Evolutionary conservation across 1,140 invertebrate genomes (phyloP).

Genomic region (Dendrolimus punctatus): DNA sequence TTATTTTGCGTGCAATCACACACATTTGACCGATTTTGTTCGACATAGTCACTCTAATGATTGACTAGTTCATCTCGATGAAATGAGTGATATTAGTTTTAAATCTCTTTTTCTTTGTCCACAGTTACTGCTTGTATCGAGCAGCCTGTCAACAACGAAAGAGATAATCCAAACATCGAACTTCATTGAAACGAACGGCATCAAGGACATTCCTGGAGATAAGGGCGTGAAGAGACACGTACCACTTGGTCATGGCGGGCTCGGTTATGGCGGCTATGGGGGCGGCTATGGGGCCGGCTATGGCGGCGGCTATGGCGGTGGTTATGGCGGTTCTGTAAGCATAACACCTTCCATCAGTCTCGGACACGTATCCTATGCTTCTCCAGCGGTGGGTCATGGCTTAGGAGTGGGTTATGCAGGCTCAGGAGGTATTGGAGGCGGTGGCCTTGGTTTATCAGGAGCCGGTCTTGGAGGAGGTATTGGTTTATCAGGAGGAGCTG

Average conservation of each 20-base stretch:
- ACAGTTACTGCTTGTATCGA: slow-evolving; percentile 48
- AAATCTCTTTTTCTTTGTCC: slow-evolving; percentile 18
- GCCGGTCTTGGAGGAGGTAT: not conserved
- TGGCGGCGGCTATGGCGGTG: too few species aligned
- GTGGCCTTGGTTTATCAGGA: not conserved
- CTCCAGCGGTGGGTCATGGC: too few species aligned
- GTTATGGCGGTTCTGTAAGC: not conserved
- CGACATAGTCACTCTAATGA: too few species aligned
- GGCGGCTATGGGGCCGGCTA: not conserved
- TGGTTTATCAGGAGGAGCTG: not conserved
- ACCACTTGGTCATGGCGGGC: slow-evolving; percentile 11
- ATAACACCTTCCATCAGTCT: slow-evolving; percentile 2
- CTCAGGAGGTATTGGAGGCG: slow-evolving; percentile 1
- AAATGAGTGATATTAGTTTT: not conserved
- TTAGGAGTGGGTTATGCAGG: slow-evolving; percentile 1
- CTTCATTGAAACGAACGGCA: slow-evolving; percentile 43
- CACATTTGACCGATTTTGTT: slow-evolving; percentile 5
- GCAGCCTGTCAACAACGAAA: slow-evolving; percentile 40
- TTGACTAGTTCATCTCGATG: not conserved
- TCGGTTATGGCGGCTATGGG: slow-evolving; percentile 12
- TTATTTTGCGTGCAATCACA: not conserved
- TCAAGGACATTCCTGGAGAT: slow-evolving; percentile 35
- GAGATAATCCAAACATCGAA: slow-evolving; percentile 48
- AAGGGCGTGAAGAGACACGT: slow-evolving; percentile 48
- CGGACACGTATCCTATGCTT: slow-evolving; percentile 2